A percentile compares a stretch with the other conserved stretches of the same genome.
These are phyloP conservation scores for Cataglyphis rosenhaueri DNA, from an alignment of 2,888 invertebrate species.

Conservation along the genomic window DNA sequence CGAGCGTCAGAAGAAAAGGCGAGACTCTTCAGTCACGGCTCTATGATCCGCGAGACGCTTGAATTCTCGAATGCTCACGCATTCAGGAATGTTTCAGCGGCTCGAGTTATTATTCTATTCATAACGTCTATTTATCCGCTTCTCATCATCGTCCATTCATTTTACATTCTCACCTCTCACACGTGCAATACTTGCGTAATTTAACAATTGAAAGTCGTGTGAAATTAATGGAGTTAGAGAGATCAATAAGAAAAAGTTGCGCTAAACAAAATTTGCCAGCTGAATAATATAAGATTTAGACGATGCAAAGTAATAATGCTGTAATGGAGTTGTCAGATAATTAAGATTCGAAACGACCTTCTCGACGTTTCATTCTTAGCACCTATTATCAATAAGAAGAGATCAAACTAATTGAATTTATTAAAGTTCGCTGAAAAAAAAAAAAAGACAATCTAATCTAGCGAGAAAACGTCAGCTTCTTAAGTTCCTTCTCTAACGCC, in stretches of 20 bases:
- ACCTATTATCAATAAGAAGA: not conserved
- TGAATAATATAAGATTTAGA: not conserved
- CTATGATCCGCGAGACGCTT: constrained; percentile 39
- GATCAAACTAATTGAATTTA: constrained; percentile 9
- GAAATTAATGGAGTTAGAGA: not conserved
- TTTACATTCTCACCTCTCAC: not conserved
- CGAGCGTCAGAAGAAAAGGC: constrained; percentile 49
- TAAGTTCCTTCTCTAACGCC: not conserved
- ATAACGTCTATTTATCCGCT: constrained; percentile 2
- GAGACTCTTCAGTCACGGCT: constrained; percentile 59
- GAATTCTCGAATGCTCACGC: constrained; percentile 46
- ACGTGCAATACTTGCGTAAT: not conserved
- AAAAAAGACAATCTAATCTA: constrained; percentile 26
- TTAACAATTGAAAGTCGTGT: not conserved
- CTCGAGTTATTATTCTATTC: constrained; percentile 29
- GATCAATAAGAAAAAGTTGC: not conserved
- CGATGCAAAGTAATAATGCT: not conserved
- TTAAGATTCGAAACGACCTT: not conserved
- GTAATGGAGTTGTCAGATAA: not conserved
- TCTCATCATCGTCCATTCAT: not conserved
- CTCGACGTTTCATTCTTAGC: not conserved
- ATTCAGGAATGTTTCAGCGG: constrained; percentile 4
- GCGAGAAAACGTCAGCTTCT: constrained; percentile 13
- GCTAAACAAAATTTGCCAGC: not conserved
- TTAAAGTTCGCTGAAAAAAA: not conserved